Evolutionary conservation across 2,888 invertebrate species (phyloP).

Genomic region (Drosophila longiperda): DNA sequence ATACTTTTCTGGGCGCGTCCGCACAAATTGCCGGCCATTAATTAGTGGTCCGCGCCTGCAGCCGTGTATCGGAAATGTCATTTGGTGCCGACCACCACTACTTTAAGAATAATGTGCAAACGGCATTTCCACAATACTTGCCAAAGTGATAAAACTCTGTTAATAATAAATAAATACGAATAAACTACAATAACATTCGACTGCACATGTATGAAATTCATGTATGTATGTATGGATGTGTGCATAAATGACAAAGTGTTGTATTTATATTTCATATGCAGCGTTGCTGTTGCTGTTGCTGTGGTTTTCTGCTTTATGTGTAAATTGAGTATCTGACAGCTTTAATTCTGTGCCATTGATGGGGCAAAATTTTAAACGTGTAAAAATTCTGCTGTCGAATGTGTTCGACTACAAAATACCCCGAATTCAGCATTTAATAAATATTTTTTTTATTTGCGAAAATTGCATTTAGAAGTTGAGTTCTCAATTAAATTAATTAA

Average conservation of each 20-base stretch:
- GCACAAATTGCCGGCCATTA: slow-evolving; percentile 71
- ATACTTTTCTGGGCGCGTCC: slow-evolving; percentile 61
- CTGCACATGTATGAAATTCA: neutral
- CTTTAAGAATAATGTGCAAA: slow-evolving; percentile 38
- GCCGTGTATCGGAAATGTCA: slow-evolving; percentile 31
- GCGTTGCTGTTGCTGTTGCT: slow-evolving; percentile 23
- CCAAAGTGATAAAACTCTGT: slow-evolving; percentile 30
- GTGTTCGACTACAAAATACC: neutral
- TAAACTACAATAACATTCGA: neutral
- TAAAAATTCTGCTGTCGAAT: neutral
- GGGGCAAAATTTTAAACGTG: neutral
- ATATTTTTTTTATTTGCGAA: neutral
- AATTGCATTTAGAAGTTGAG: neutral
- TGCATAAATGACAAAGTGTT: slow-evolving; percentile 17
- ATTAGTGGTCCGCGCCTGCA: slow-evolving; percentile 65
- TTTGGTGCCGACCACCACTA: slow-evolving; percentile 51
- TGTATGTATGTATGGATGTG: slow-evolving; percentile 6
- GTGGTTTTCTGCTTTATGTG: slow-evolving; percentile 27
- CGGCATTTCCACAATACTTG: slow-evolving; percentile 4
- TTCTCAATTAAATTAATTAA: neutral
- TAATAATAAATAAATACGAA: slow-evolving; percentile 38
- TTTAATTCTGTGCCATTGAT: slow-evolving; percentile 17
- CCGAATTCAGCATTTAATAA: neutral
- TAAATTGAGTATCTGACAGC: slow-evolving; percentile 21
- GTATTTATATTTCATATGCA: slow-evolving; percentile 39